A percentile compares a stretch with the other conserved stretches of the same genome.
Evolutionary conservation across 2,888 invertebrate genomes (phyloP).

Genomic region (Lithosia quadra): DNA sequence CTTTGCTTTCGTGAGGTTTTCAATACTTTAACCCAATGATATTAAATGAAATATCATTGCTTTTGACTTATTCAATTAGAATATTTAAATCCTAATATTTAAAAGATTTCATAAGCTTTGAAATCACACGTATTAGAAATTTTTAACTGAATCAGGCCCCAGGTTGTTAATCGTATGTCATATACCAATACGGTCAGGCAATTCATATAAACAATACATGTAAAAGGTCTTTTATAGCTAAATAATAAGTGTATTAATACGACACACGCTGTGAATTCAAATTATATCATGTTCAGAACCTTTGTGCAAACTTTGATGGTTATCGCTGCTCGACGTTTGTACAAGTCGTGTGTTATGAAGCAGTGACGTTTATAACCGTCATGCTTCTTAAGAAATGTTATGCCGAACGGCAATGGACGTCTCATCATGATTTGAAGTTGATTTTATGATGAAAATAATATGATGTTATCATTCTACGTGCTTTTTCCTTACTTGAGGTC

Average conservation of each 20-base stretch:
- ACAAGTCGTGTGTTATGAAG: conserved; percentile 20
- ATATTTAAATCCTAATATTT: no score
- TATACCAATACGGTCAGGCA: conserved; percentile 21
- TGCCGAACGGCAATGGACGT: background rate
- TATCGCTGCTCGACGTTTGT: conserved; percentile 27
- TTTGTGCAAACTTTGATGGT: conserved; percentile 39
- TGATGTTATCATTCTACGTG: no score
- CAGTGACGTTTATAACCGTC: conserved; percentile 29
- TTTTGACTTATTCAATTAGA: no score
- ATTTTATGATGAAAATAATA: background rate
- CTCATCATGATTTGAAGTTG: conserved; percentile 20
- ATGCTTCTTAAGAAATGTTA: conserved; percentile 23
- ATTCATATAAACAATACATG: conserved; percentile 43
- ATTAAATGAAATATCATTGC: no score
- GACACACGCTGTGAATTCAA: conserved; percentile 47
- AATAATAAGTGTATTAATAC: conserved; percentile 51
- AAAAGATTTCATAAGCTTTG: no score
- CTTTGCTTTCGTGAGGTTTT: no score
- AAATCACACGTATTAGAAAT: no score
- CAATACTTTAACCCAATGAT: no score
- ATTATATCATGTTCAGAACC: conserved; percentile 39
- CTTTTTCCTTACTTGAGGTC: no score
- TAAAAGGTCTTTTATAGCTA: conserved; percentile 41
- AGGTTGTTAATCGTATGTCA: background rate
- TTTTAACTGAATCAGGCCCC: no score